Evolutionary conservation across 2,797 vertebrate genomes (phyloP).

Genomic region (Hippocampus kuda): DNA sequence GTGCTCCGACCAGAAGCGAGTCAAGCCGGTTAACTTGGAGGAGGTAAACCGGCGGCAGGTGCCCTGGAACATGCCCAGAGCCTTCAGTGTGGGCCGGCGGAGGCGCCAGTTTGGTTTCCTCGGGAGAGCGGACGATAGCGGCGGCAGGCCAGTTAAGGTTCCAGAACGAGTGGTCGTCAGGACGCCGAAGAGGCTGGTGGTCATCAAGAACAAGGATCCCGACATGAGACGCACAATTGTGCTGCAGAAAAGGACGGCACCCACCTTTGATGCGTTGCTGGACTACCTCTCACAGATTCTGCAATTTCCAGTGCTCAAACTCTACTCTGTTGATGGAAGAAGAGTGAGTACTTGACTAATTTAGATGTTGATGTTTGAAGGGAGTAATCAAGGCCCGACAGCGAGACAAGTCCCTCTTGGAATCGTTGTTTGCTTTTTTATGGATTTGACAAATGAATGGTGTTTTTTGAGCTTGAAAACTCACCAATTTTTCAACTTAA

Average conservation of each 20-base stretch:
- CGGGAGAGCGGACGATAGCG: slow-evolving; percentile 34
- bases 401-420: too few relatives aligned
- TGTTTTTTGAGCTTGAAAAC: too few relatives aligned
- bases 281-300: slow-evolving; percentile 80
- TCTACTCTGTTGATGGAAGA: slow-evolving; percentile 82
- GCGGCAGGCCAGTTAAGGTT: slow-evolving; percentile 41
- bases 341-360: slow-evolving; percentile 70
- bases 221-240: slow-evolving; percentile 62
- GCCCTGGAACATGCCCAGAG: slow-evolving; percentile 80
- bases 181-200: slow-evolving; percentile 73
- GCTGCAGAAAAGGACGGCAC: slow-evolving; percentile 74
- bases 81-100: slow-evolving; percentile 31
- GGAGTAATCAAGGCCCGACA: too few relatives aligned
- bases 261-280: slow-evolving; percentile 81
- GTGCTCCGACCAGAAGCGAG: slow-evolving; percentile 82
- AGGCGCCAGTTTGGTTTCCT: slow-evolving; percentile 32
- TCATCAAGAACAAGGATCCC: slow-evolving; percentile 84
- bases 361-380: neutral
- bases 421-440: too few relatives aligned
- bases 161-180: slow-evolving; percentile 47
- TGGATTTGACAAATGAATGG: too few relatives aligned
- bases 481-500: too few relatives aligned
- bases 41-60: slow-evolving; percentile 69
- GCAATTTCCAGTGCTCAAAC: slow-evolving; percentile 79
- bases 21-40: slow-evolving; percentile 84